Conservation (phyloP, 2,113 vertebrate species). For the Colossoma macropomum region DNA sequence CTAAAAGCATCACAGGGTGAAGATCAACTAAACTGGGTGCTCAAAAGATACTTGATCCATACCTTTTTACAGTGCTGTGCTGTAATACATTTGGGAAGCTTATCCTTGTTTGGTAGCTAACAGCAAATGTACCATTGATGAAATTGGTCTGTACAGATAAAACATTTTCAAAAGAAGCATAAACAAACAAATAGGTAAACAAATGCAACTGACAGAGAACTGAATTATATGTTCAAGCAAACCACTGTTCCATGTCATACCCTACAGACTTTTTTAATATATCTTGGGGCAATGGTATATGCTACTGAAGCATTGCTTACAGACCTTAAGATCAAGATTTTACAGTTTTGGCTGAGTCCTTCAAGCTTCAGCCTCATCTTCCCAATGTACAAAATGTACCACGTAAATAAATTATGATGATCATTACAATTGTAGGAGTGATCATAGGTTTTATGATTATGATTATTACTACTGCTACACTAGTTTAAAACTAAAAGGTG, state of each 20-base stretch:
- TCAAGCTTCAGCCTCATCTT: not conserved
- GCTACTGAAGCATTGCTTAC: too few species aligned
- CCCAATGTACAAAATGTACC: not conserved
- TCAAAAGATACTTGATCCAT: not conserved
- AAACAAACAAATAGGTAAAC: too few species aligned
- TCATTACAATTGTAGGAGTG: not conserved
- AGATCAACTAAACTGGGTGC: too few species aligned
- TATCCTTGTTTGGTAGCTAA: not conserved
- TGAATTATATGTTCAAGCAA: too few species aligned
- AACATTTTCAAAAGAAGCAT: not conserved
- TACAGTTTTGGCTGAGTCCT: not conserved
- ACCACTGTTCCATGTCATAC: too few species aligned
- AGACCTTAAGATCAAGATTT: too few species aligned
- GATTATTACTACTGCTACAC: not conserved
- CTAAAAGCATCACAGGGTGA: not conserved
- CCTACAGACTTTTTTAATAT: too few species aligned
- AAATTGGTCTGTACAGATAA: not conserved
- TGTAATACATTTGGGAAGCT: not conserved
- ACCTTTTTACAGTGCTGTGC: not conserved
- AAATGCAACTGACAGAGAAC: too few species aligned
- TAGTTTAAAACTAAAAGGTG: conserved; percentile 13
- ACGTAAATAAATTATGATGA: not conserved
- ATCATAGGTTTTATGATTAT: not conserved
- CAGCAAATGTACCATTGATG: not conserved
- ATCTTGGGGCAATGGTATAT: too few species aligned